These are phyloP conservation scores for Elephas maximus DNA, from an alignment of 2,113 vertebrate species.

Conservation along the genomic window DNA sequence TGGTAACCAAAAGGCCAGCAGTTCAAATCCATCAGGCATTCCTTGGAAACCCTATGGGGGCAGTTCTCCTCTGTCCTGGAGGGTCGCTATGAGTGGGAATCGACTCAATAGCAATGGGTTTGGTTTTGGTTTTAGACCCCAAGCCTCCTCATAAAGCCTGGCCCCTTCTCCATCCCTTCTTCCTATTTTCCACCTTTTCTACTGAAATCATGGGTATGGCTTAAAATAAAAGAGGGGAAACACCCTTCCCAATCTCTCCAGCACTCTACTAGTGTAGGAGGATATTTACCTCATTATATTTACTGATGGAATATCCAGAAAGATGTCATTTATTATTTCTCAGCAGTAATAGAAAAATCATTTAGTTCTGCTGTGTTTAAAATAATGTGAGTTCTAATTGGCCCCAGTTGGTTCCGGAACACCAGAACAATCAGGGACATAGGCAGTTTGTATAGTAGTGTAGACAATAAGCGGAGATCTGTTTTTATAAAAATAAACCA, in stretches of 20 bases:
- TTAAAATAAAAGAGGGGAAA: not conserved
- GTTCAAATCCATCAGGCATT: no score
- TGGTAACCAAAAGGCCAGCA: no score
- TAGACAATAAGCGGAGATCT: not conserved
- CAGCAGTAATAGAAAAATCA: not conserved
- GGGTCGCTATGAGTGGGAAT: no score
- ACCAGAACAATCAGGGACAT: not conserved
- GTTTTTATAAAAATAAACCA: conserved; percentile 12
- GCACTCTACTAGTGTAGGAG: not conserved
- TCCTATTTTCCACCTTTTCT: not conserved
- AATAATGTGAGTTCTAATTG: not conserved
- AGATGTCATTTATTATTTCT: conserved; percentile 4
- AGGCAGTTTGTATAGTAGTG: not conserved
- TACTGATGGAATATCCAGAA: not conserved
- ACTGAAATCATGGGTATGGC: not conserved
- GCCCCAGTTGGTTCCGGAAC: not conserved
- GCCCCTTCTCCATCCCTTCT: not conserved
- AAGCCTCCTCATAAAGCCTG: not conserved
- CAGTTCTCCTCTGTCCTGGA: no score
- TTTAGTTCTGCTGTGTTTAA: not conserved
- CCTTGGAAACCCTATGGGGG: no score
- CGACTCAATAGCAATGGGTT: no score
- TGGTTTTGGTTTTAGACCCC: not conserved
- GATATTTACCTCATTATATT: not conserved
- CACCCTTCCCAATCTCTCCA: not conserved